A percentile compares a stretch with the other conserved stretches of the same genome.
Conservation (phyloP, 2,797 vertebrate species). For the Buphagus erythrorhynchus region DNA sequence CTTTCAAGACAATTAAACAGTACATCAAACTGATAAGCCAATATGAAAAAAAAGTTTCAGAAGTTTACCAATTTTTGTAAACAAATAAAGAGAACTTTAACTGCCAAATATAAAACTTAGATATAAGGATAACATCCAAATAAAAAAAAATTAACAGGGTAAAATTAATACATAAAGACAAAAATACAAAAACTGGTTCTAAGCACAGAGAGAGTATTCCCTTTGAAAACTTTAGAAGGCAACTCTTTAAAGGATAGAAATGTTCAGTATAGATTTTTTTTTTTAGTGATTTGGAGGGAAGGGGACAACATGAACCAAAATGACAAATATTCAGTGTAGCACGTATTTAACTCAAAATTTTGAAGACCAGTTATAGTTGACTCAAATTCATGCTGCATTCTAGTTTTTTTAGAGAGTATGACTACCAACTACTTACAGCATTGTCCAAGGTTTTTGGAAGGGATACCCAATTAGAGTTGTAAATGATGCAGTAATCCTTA, state of each 20-base stretch:
- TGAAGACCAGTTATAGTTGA: neutral
- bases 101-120: neutral
- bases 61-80: neutral
- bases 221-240: neutral
- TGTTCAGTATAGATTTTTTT: neutral
- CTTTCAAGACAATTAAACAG: neutral
- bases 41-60: neutral
- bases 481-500: constrained; percentile 87
- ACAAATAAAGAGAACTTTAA: neutral
- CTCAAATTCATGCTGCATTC: neutral
- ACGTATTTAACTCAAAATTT: neutral
- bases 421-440: constrained; percentile 82
- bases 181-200: neutral
- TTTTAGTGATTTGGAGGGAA: accelerated
- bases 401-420: neutral
- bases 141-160: neutral
- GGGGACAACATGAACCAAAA: neutral
- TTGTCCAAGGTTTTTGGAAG: constrained; percentile 78
- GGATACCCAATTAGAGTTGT: constrained; percentile 84
- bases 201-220: neutral
- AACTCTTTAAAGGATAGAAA: neutral
- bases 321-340: neutral
- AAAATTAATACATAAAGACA: neutral
- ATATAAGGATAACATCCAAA: neutral
- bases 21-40: neutral